phyloP scores from a whole-genome alignment of 2,797 vertebrate genomes.

The Huso huso region DNA sequence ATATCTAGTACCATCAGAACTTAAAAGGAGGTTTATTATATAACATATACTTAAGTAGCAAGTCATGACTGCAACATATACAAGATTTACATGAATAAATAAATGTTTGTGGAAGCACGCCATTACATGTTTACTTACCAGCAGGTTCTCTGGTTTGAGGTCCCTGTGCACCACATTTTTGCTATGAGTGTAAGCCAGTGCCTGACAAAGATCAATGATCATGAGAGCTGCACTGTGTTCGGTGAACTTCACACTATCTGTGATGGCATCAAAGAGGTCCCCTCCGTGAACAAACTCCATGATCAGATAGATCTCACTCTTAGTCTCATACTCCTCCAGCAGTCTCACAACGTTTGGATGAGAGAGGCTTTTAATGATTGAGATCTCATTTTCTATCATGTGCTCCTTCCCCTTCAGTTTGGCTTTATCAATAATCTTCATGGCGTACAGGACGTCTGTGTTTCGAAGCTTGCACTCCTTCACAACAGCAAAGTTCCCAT shows the following conservation, averaged over 20 bases:
- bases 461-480: constrained; percentile 70
- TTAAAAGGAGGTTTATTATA: no score
- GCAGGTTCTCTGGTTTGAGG: constrained; percentile 91
- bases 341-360: constrained; percentile 85
- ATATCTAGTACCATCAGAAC: no score
- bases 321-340: constrained; percentile 78
- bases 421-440: constrained; percentile 87
- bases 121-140: constrained; percentile 61
- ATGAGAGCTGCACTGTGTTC: constrained; percentile 75
- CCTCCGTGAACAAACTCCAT: constrained; percentile 87
- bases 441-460: constrained; percentile 61
- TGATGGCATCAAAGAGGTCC: constrained; percentile 91
- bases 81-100: no score
- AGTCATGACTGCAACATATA: no score
- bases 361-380: constrained; percentile 74
- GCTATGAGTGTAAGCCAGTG: constrained; percentile 82
- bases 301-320: constrained; percentile 78
- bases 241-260: constrained; percentile 74
- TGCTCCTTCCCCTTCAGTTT: constrained; percentile 87
- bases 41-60: no score
- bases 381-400: constrained; percentile 92
- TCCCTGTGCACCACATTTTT: constrained; percentile 90
- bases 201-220: constrained; percentile 81
- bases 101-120: no score
- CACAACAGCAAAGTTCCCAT: constrained; percentile 91